These are phyloP conservation scores for Silurus aristotelis DNA, from an alignment of 2,797 vertebrate species.

Conservation along the genomic window DNA sequence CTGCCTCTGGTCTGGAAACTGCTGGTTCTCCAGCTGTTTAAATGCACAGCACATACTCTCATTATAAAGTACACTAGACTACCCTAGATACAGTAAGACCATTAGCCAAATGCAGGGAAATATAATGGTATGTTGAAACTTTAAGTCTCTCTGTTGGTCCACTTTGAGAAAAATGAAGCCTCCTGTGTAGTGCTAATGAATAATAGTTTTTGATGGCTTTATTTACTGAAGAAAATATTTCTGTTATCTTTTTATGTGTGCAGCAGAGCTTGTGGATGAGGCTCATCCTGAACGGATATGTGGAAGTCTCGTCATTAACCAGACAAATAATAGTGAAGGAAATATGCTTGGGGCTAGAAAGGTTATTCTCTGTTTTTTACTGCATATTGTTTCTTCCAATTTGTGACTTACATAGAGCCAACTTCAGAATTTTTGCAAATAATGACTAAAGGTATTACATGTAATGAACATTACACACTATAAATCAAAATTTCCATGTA, in stretches of 20 bases:
- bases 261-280: slow-evolving; percentile 47
- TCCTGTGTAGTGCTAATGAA: slow-evolving; percentile 18
- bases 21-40: slow-evolving; percentile 13
- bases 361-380: slow-evolving; percentile 28
- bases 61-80: slow-evolving; percentile 11
- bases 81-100: slow-evolving; percentile 5
- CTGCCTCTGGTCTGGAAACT: slow-evolving; percentile 80
- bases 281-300: slow-evolving; percentile 54
- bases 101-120: slow-evolving; percentile 35
- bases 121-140: slow-evolving; percentile 15
- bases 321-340: slow-evolving; percentile 45
- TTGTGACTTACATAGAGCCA: not conserved
- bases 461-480: not conserved
- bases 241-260: slow-evolving; percentile 4
- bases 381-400: not conserved
- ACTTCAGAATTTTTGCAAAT: not conserved
- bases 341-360: slow-evolving; percentile 43
- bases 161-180: not conserved
- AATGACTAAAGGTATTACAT: not conserved
- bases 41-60: slow-evolving; percentile 16
- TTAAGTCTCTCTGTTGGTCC: not conserved
- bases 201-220: slow-evolving; percentile 23
- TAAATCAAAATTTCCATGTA: not conserved
- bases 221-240: slow-evolving; percentile 19
- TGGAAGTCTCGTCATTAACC: slow-evolving; percentile 27